Percentiles rank a stretch among this genome's conserved stretches.
Conservation (phyloP, 2,113 vertebrate genomes). For the zebrafish (Danio rerio) region DNA sequence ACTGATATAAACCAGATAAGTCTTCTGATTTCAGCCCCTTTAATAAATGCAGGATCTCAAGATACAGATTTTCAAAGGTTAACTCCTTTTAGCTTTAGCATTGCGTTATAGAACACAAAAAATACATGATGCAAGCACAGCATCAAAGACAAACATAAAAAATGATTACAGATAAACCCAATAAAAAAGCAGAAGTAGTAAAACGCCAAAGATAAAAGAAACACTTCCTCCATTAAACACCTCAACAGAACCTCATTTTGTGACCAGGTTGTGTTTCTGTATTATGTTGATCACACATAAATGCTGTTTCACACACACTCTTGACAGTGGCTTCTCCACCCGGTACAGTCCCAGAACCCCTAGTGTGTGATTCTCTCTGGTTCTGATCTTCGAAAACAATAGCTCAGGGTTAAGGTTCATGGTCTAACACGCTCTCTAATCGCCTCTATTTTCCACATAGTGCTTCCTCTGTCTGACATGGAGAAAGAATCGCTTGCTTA, state of each 20-base stretch:
- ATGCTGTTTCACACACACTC: neutral
- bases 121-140: neutral
- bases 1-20: neutral
- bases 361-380: neutral
- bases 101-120: neutral
- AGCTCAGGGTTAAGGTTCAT: neutral
- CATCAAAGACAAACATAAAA: neutral
- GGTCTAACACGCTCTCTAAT: neutral
- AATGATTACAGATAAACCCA: neutral
- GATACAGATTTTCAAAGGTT: too few species aligned
- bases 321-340: neutral
- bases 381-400: neutral
- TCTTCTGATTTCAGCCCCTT: neutral
- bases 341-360: neutral
- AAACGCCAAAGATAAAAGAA: too few species aligned
- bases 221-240: neutral
- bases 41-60: too few species aligned
- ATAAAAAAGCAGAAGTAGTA: neutral
- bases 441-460: conserved; percentile 26
- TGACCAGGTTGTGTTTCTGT: neutral
- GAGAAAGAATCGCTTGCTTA: conserved; percentile 69
- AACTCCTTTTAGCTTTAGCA: too few species aligned
- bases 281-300: neutral
- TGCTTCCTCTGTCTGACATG: conserved; percentile 58
- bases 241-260: neutral